Base-by-base conservation (phyloP, 2,113 vertebrate genomes). In the Carlito syrichta region DNA sequence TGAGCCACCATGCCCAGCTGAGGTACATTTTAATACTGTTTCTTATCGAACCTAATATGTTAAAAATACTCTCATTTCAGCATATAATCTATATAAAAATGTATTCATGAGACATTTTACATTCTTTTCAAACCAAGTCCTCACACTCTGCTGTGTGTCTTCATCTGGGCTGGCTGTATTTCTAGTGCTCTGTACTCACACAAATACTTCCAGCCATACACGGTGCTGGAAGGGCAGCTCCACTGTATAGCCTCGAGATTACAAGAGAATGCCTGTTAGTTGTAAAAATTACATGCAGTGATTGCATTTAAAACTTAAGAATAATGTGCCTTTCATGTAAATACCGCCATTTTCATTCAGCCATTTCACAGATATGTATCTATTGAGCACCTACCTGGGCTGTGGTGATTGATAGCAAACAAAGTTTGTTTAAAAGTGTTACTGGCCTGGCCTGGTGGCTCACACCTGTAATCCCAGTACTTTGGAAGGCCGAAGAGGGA, bases 81-180 rank as follows among this genome's bases (percentile, higher is more conserved):
- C 14, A 27, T 27, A 17, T 14, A 35, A 8, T 74, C 60, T 76
- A 20, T 35, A 38, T 9, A 79, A 43, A 56, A 27, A n/a, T 40
- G 9, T 7, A 54, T 48, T 54, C 45, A 20, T 69, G 38, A 88
- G 66, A 23, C 17, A 8, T 69, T 81, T 77, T 17, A 19, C 13
- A 3, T 45, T 71, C 16, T 43, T 76, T n/a, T 45, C 68, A 9
- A 23, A 48, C 1, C 0, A 27, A 54, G 50, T 76, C 52, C 86
- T n/a, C 30, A 43, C 14, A 60, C n/a, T 17, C 52, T 0, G 0
- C 62, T 13, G 20, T 25, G 25, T 23, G 12, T 20, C 48, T 92
- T 17, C 32, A 0, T 10, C 1, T 6, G n/a, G 43, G 10, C 27
- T 9, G 43, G 43, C 71, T 0, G 0, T 7, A 1, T 25, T 52